Evolutionary conservation across 2,113 vertebrate genomes (phyloP).

Genomic region (Rhizomys pruinosus): DNA sequence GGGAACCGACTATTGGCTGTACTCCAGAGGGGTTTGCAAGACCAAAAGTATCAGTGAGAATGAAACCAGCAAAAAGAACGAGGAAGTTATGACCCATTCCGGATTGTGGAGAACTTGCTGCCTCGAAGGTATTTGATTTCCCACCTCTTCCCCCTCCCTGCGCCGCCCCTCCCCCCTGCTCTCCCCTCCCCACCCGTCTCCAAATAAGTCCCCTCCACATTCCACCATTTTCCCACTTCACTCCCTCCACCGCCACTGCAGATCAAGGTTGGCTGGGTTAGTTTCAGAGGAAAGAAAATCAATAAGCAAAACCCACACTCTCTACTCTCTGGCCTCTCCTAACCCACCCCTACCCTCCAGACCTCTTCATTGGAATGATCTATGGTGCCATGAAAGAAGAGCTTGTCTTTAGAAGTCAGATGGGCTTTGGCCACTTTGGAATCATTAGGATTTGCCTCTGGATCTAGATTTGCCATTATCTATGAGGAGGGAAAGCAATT

Average conservation of each 20-base stretch:
- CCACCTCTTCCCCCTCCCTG: constrained; percentile 77
- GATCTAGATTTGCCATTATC: constrained; percentile 72
- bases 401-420: constrained; percentile 73
- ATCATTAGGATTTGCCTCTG: constrained; percentile 78
- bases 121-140: constrained; percentile 94
- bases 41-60: constrained; percentile 97
- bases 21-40: constrained; percentile 98
- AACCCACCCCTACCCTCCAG: constrained; percentile 35
- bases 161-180: constrained; percentile 62
- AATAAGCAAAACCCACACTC: constrained; percentile 80
- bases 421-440: constrained; percentile 76
- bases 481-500: constrained; percentile 75
- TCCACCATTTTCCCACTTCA: constrained; percentile 90
- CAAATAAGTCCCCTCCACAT: constrained; percentile 84
- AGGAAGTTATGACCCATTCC: constrained; percentile 99
- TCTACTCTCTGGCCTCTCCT: constrained; percentile 51
- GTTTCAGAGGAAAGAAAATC: constrained; percentile 82
- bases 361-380: constrained; percentile 69
- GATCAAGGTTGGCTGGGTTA: constrained; percentile 80
- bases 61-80: constrained; percentile 99
- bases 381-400: constrained; percentile 72
- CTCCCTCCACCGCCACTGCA: constrained; percentile 62
- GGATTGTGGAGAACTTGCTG: constrained; percentile 99
- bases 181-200: constrained; percentile 66
- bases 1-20: constrained; percentile 99